These are phyloP conservation scores for Pristionchus pacificus DNA, from an alignment of 1,140 invertebrate species.

Conservation along the genomic window DNA sequence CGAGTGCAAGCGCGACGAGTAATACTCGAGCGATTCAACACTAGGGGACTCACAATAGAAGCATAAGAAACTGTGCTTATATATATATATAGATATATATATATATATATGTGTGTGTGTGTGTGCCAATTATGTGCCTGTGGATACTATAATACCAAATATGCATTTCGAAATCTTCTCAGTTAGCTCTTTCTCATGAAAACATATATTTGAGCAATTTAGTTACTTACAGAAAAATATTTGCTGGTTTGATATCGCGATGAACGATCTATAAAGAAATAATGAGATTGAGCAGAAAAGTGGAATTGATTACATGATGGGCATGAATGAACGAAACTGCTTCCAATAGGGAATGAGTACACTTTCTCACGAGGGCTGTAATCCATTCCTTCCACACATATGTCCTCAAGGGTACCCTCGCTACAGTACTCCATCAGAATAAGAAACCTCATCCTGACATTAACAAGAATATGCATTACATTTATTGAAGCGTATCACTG, in stretches of 20 bases:
- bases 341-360: constrained; percentile 41
- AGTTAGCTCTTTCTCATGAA: too few relatives aligned
- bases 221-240: constrained; percentile 79
- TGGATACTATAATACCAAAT: too few relatives aligned
- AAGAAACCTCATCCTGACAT: constrained; percentile 59
- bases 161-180: too few relatives aligned
- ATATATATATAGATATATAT: too few relatives aligned
- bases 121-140: too few relatives aligned
- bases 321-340: constrained; percentile 44
- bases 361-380: constrained; percentile 38
- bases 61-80: too few relatives aligned
- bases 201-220: constrained; percentile 78
- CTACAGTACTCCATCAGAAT: constrained; percentile 65
- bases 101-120: too few relatives aligned
- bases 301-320: constrained; percentile 11
- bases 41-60: too few relatives aligned
- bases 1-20: too few relatives aligned
- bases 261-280: constrained; percentile 39
- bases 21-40: too few relatives aligned
- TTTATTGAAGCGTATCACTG: neutral
- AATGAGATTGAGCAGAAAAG: neutral
- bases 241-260: constrained; percentile 65
- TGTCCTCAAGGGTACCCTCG: constrained; percentile 64
- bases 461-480: constrained; percentile 1
- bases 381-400: constrained; percentile 48